Evolutionary conservation across 2,797 vertebrate genomes (phyloP).

Genomic region (Rhynchotus rufescens): DNA sequence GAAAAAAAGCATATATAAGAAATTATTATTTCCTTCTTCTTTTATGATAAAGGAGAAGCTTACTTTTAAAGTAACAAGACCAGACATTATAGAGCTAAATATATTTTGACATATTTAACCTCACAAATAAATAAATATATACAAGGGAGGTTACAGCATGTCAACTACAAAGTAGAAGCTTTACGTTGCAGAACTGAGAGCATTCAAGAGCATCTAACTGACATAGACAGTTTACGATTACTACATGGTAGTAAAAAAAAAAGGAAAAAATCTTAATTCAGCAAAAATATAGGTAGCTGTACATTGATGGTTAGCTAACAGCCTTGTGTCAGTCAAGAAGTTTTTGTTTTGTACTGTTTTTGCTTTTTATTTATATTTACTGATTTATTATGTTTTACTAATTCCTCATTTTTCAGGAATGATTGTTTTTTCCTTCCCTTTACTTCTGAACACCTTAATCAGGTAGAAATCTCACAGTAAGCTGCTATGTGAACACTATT

Average conservation of each 20-base stretch:
- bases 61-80: conserved; percentile 62
- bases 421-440: conserved; percentile 19
- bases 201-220: conserved; percentile 40
- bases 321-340: conserved; percentile 2
- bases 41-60: conserved; percentile 55
- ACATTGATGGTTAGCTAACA: conserved; percentile 30
- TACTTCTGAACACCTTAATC: conserved; percentile 2
- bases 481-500: conserved; percentile 59
- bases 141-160: conserved; percentile 75
- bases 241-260: conserved; percentile 75
- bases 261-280: conserved; percentile 42
- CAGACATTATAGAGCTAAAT: conserved; percentile 57
- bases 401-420: conserved; percentile 47
- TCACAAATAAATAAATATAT: conserved; percentile 88
- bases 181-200: conserved; percentile 43
- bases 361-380: conserved; percentile 12
- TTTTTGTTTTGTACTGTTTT: background rate
- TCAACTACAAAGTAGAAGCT: conserved; percentile 62
- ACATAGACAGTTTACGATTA: conserved; percentile 57
- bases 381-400: background rate
- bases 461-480: conserved; percentile 66
- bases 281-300: conserved; percentile 54
- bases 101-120: conserved; percentile 76
- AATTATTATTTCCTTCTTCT: conserved; percentile 44
- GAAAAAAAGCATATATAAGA: conserved; percentile 67